Evolutionary conservation across 2,113 vertebrate genomes (phyloP).

Genomic region (Serinus canaria): DNA sequence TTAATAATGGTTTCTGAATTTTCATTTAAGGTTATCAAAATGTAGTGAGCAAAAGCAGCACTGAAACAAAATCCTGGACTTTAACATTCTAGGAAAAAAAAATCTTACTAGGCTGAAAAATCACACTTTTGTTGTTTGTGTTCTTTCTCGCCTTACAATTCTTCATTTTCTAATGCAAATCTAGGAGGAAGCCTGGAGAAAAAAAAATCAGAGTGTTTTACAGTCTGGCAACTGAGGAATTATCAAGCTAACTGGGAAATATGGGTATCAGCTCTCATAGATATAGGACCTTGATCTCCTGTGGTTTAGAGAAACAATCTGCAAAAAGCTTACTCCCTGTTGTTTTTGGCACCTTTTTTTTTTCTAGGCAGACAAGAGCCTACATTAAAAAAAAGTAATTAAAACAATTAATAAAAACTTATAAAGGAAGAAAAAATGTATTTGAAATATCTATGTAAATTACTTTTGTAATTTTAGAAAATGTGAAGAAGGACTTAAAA

Average conservation of each 20-base stretch:
- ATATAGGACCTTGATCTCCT: not conserved
- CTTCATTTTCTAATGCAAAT: not conserved
- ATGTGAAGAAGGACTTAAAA: not conserved
- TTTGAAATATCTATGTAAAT: not conserved
- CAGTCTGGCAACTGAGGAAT: not conserved
- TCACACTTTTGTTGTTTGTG: fast-evolving
- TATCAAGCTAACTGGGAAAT: not conserved
- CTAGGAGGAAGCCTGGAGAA: not conserved
- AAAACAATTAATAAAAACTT: not conserved
- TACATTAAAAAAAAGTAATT: not conserved
- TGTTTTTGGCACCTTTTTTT: not conserved
- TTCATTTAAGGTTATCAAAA: not conserved
- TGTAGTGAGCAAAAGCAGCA: not conserved
- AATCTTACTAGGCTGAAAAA: not conserved
- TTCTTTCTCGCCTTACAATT: not conserved
- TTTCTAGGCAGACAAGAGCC: not conserved
- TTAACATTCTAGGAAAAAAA: not conserved
- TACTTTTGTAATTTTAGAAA: not conserved
- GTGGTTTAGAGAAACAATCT: not conserved
- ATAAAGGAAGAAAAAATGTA: not conserved
- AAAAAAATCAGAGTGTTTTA: not conserved
- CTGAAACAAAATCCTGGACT: not conserved
- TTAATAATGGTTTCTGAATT: not conserved
- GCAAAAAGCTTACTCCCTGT: not conserved
- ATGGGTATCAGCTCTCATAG: not conserved